Conservation (phyloP, 2,113 vertebrate genomes). For the Phylloscopus trochilus region DNA sequence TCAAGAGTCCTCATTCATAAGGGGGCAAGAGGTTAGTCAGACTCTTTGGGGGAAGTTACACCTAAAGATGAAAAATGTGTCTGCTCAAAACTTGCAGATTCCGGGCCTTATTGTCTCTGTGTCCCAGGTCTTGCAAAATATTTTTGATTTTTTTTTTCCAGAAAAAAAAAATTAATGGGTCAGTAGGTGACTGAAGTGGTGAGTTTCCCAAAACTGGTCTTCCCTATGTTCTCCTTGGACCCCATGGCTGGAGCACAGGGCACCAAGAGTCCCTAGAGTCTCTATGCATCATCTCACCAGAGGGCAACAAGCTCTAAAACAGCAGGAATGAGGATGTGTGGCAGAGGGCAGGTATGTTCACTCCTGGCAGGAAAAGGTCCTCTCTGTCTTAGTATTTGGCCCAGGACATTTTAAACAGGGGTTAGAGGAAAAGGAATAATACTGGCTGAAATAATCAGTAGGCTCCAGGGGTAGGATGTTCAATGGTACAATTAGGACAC, state of each 20-base stretch:
- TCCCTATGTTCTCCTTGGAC: neutral
- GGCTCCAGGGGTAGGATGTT: neutral
- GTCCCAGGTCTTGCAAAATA: neutral
- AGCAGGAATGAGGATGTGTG: rapidly evolving
- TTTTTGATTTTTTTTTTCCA: neutral
- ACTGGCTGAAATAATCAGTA: neutral
- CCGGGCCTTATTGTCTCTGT: neutral
- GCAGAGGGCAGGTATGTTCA: neutral
- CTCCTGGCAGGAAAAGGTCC: neutral
- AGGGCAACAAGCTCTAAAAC: neutral
- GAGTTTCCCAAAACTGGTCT: neutral
- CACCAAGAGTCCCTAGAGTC: rapidly evolving
- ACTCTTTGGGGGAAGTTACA: neutral
- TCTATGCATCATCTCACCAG: neutral
- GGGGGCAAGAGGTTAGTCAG: neutral
- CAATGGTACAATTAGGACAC: neutral
- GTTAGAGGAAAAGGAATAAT: neutral
- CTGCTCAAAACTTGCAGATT: neutral
- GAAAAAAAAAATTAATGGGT: neutral
- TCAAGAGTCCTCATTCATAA: neutral
- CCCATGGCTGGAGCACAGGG: neutral
- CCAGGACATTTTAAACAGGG: neutral
- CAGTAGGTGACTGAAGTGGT: neutral
- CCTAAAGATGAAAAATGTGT: neutral
- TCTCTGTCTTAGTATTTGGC: neutral